Evolutionary conservation across 2,797 vertebrate species (phyloP).

Genomic region (Cheirogaleus major): DNA sequence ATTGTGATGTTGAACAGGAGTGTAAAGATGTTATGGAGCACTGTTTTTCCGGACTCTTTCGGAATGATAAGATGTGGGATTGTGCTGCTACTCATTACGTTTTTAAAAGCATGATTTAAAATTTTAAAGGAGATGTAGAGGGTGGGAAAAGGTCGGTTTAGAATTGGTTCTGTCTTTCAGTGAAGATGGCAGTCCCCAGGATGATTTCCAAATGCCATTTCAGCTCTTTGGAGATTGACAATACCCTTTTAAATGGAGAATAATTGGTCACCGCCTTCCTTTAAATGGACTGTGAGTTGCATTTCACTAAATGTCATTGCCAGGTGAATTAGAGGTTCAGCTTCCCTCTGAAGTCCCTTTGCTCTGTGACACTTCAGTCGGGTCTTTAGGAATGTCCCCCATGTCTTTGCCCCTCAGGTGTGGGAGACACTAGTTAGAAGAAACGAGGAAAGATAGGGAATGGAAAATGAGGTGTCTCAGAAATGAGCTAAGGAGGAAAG

Average conservation of each 20-base stretch:
- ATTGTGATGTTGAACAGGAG: neutral
- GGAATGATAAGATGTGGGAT: constrained; percentile 18
- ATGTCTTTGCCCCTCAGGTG: constrained; percentile 54
- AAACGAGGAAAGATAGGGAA: constrained; percentile 43
- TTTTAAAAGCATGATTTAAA: constrained; percentile 73
- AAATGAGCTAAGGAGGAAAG: neutral
- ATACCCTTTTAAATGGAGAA: constrained; percentile 80
- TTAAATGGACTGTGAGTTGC: constrained; percentile 73
- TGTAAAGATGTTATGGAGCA: neutral
- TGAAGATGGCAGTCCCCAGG: constrained; percentile 31
- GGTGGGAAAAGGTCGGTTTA: constrained; percentile 51
- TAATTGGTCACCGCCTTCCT: constrained; percentile 79
- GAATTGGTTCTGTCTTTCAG: constrained; percentile 72
- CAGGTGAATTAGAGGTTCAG: constrained; percentile 65
- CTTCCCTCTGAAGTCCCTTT: constrained; percentile 53
- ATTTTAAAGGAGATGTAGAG: constrained; percentile 70
- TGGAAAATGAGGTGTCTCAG: constrained; percentile 32
- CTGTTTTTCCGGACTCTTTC: constrained; percentile 41
- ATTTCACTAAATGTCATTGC: constrained; percentile 81
- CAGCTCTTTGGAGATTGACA: constrained; percentile 78
- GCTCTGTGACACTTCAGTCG: constrained; percentile 56
- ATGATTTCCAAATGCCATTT: constrained; percentile 81
- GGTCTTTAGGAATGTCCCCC: constrained; percentile 67
- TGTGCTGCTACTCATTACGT: neutral
- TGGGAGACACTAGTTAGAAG: neutral